Evolutionary conservation across 2,113 vertebrate species (phyloP).

Genomic region (Anolis sagrei): DNA sequence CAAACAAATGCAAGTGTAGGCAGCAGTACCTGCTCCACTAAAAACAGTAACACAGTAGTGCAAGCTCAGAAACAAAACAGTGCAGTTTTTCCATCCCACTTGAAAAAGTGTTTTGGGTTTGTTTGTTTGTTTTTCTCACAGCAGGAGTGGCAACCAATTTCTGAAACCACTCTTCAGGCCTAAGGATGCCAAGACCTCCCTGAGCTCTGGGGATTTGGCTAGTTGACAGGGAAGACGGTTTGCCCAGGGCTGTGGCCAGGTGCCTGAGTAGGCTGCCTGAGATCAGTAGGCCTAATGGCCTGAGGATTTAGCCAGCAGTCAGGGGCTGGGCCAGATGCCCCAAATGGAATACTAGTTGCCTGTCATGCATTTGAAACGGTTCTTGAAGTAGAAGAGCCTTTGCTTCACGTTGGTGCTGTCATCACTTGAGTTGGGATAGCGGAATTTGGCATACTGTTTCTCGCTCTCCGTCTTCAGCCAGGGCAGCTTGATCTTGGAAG

Average conservation of each 20-base stretch:
- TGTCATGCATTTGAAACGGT: slow-evolving; percentile 88
- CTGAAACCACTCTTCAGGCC: not conserved
- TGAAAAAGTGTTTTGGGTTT: not conserved
- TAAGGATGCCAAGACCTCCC: not conserved
- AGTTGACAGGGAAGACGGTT: not conserved
- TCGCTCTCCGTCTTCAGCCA: slow-evolving; percentile 79
- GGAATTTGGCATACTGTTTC: slow-evolving; percentile 83
- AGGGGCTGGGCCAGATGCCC: not conserved
- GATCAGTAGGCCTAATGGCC: not conserved
- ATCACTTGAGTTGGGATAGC: slow-evolving; percentile 77
- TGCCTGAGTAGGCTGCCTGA: slow-evolving; percentile 34
- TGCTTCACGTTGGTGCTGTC: slow-evolving; percentile 66
- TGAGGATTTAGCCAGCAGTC: not conserved
- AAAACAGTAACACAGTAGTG: no score
- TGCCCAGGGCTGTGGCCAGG: not conserved
- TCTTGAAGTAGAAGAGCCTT: slow-evolving; percentile 85
- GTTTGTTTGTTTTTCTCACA: not conserved
- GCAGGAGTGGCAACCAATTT: not conserved
- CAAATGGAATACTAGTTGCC: slow-evolving; percentile 66
- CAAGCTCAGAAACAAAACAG: not conserved
- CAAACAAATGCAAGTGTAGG: not conserved
- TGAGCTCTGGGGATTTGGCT: not conserved
- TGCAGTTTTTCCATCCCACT: not conserved
- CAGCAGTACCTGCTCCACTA: not conserved
- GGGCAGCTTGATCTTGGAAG: slow-evolving; percentile 88